These are phyloP conservation scores for Bursaphelenchus mucronatus DNA, from an alignment of 1,140 invertebrate species.

Conservation along the genomic window DNA sequence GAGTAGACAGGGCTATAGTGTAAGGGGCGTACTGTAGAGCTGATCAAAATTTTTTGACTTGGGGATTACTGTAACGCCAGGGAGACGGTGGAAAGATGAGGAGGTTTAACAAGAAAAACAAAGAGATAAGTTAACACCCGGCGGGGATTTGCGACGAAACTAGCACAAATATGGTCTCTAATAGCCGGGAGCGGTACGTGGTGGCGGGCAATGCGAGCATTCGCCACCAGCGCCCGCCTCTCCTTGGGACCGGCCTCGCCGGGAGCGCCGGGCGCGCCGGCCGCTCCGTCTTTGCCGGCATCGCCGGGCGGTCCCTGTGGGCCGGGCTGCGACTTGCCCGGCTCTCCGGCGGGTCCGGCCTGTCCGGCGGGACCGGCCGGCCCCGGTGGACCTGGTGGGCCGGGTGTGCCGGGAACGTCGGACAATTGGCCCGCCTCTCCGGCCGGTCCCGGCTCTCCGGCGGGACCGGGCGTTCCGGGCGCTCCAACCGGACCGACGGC, in stretches of 20 bases:
- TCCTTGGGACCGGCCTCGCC: background rate
- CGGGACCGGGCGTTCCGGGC: background rate
- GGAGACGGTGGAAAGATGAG: too few relatives aligned
- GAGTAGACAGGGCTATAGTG: too few relatives aligned
- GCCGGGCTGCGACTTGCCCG: background rate
- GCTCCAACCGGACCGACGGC: background rate
- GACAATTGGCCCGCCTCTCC: background rate
- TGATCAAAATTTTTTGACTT: too few relatives aligned
- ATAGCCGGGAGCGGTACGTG: constrained; percentile 26
- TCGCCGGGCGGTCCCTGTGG: too few relatives aligned
- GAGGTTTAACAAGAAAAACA: too few relatives aligned
- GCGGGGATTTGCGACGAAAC: too few relatives aligned
- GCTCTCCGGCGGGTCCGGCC: constrained; percentile 1
- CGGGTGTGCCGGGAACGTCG: background rate
- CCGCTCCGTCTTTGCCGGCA: too few relatives aligned
- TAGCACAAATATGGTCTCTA: background rate
- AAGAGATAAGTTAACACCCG: too few relatives aligned
- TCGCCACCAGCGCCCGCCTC: constrained; percentile 4
- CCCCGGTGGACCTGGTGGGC: background rate
- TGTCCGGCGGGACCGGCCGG: constrained; percentile 1
- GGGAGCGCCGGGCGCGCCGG: too few relatives aligned
- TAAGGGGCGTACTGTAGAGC: too few relatives aligned
- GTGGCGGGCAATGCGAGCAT: constrained; percentile 20
- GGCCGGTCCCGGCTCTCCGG: constrained; percentile 4
- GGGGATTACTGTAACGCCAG: too few relatives aligned